Evolutionary conservation across 2,113 vertebrate genomes (phyloP), one percentile per base, ranked within the genome.

Genomic region (Seriola aureovittata): DNA sequence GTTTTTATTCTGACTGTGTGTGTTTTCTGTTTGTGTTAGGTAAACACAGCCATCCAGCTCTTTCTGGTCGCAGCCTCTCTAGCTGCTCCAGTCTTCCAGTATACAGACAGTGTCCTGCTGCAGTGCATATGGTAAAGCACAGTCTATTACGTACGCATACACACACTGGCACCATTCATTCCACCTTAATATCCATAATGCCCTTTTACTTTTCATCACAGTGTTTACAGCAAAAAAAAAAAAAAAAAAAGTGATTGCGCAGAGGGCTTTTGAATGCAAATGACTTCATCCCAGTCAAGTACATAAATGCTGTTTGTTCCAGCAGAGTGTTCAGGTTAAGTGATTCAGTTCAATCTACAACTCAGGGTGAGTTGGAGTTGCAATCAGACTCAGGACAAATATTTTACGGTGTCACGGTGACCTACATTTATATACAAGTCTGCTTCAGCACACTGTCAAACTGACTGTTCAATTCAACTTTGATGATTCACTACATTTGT

Each of bases 31-130:
- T 60, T 40, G 65, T 13, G 0, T 14, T 76, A 99, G 98, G 92
- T 98, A 89, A 99, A 99, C 87, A 99, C 98, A 34, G 98, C 96
- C 3, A 95, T 99, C 85, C 98, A 99, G 89, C 94, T 99, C 10
- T 75, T 96, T 63, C 95, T 99, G 94, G 98, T 99, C 67, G 98
- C 98, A 10, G 96, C 97, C 21, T 99, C 98, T 86, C 92, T 99
- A 90, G 97, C 97, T 62, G 96, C 98, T 64, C 98, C 98, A 0
- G 97, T 99, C 88, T 99, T 99, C 93, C 96, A 99, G 88, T 99
- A 96, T 42, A 96, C 96, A 84, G 98, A 99, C 94, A 97, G 97
- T 70, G 58, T 97, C 48, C 96, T 96, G 82, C 96, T 99, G 92
- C 97, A 97, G 84, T 94, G 96, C 1, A 92, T 99, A 82, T 99